Conservation (phyloP, 2,113 vertebrate genomes). For the Barbus barbus region DNA sequence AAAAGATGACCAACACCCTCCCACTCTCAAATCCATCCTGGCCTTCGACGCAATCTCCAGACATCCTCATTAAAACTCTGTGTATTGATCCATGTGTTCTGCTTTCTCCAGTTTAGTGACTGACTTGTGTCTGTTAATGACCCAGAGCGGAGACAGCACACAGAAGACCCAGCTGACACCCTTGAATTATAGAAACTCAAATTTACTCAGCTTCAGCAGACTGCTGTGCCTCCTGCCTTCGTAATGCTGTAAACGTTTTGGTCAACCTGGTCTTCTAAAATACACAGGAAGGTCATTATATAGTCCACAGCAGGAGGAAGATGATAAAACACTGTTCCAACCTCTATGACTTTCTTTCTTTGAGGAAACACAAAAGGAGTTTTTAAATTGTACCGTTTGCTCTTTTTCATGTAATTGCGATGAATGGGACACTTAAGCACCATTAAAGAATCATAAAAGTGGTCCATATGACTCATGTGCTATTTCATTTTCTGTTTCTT, state of each 20-base stretch:
- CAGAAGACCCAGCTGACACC: neutral
- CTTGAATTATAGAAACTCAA: neutral
- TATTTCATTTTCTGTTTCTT: neutral
- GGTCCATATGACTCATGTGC: neutral
- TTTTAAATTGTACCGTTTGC: neutral
- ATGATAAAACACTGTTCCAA: neutral
- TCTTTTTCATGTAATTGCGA: neutral
- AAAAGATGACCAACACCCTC: slow-evolving; percentile 41
- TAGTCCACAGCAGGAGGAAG: neutral
- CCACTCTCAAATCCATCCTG: slow-evolving; percentile 29
- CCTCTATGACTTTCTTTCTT: neutral
- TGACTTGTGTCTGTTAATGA: slow-evolving; percentile 7
- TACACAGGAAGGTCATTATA: neutral
- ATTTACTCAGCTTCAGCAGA: slow-evolving; percentile 14
- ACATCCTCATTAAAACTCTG: slow-evolving; percentile 45
- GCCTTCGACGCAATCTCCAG: slow-evolving; percentile 3
- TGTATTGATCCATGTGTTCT: slow-evolving; percentile 24
- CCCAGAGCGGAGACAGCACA: slow-evolving; percentile 9
- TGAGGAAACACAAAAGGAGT: neutral
- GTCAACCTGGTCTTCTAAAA: slow-evolving; percentile 26
- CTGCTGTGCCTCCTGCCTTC: neutral
- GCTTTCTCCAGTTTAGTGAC: slow-evolving; percentile 12
- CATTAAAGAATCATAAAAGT: neutral
- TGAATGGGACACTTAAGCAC: neutral
- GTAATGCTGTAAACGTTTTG: neutral